These are phyloP conservation scores for Microcebus ravelobensis DNA, from an alignment of 2,113 vertebrate genomes.

Conservation along the genomic window DNA sequence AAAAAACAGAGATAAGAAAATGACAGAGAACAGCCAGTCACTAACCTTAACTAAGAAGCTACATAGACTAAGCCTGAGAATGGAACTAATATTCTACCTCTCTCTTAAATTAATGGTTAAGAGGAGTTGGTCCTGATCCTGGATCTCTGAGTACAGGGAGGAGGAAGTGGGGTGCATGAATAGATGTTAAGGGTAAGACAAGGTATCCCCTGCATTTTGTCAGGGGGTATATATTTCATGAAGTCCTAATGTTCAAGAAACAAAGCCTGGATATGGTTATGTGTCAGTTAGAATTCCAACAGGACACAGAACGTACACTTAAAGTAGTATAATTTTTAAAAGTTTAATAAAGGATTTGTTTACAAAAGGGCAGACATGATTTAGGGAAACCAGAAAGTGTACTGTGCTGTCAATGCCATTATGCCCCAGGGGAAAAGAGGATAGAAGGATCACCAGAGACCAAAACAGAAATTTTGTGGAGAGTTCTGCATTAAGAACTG, in stretches of 20 bases:
- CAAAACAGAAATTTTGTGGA: not conserved
- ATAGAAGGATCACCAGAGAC: not conserved
- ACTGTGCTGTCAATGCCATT: not conserved
- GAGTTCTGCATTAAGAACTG: not conserved
- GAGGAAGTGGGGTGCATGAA: not conserved
- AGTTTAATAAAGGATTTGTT: not conserved
- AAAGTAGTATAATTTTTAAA: not conserved
- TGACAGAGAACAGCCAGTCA: not conserved
- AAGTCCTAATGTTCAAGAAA: not conserved
- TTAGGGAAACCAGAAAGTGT: not conserved
- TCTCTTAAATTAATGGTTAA: not conserved
- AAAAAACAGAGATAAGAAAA: not conserved
- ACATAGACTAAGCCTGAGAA: not conserved
- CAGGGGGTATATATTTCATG: not conserved
- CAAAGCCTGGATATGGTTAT: not conserved
- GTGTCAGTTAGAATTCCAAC: not conserved
- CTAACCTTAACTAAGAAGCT: not conserved
- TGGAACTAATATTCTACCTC: not conserved
- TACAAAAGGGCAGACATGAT: not conserved
- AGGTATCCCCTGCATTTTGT: not conserved
- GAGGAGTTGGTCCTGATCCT: not conserved
- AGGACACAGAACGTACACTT: not conserved
- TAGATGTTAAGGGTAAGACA: not conserved
- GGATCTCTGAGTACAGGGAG: not conserved
- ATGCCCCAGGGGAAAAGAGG: not conserved